Evolutionary conservation across 2,113 vertebrate genomes (phyloP), one percentile per base, ranked within the genome.

Genomic region (Upupa epops): DNA sequence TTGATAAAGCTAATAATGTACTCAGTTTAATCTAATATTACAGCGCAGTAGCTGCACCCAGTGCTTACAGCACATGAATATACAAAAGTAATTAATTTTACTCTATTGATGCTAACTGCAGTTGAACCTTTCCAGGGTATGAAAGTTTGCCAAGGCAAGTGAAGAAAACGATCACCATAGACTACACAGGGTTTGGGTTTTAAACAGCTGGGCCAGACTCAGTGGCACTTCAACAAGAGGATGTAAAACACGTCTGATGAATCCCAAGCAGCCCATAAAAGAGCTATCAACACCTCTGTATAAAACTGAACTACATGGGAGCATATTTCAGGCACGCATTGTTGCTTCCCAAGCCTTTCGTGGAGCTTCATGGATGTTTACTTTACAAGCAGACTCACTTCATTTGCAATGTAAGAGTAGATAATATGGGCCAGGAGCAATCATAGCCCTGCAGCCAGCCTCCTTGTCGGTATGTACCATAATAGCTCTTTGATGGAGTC

Each of bases 1-100:
- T 94, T 92, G 92, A 95, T 96, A 94, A 91, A 93, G 85, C 90
- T 89, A 95, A 91, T 95, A 91, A 94, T 73, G 69, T 94, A 80
- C 89, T 92, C 79, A 40, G 79, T 77, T 89, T 95, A 94, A 96
- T 94, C 94, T 96, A 95, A 86, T 95, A 89, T 89, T 94, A 56
- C 52, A 88, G 89, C 90, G 88, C 64, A 89, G 86, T 83, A 79
- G 75, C 95, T 91, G 82, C 37, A 89, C 84, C 71, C 81, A 69
- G 63, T 46, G 71, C 91, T 89, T 85, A 82, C 84, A 89, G 78
- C 66, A 87, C 87, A 89, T 78, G 84, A 93, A 89, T 93, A 96
- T 91, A 76, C 74, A 79, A 70, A 95, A 91, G 78, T 91, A 87
- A 95, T 94, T 93, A 89, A 95, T 95, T 93, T 92, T 85, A 85